Evolutionary conservation across 2,113 vertebrate genomes (phyloP).

Genomic region (Dinomys branickii): DNA sequence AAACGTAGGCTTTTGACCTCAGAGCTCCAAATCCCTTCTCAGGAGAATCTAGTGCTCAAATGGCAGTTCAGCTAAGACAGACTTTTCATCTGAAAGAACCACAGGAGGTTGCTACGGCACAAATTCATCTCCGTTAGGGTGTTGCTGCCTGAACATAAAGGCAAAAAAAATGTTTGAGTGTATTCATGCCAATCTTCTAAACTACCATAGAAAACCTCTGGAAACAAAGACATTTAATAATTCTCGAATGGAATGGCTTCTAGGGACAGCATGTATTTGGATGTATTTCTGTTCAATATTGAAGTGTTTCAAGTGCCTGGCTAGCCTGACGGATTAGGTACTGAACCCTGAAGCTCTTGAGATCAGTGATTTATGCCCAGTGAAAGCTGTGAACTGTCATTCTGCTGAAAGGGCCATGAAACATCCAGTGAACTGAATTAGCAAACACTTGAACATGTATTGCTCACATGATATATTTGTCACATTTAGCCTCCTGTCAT

Average conservation of each 20-base stretch:
- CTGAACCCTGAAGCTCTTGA: slow-evolving; percentile 75
- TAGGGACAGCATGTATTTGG: slow-evolving; percentile 77
- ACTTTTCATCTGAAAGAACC: slow-evolving; percentile 48
- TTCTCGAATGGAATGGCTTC: slow-evolving; percentile 69
- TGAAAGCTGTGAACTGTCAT: slow-evolving; percentile 79
- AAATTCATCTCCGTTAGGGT: slow-evolving; percentile 54
- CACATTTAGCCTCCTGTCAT: not conserved
- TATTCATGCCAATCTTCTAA: slow-evolving; percentile 60
- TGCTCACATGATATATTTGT: not conserved
- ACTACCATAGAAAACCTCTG: slow-evolving; percentile 45
- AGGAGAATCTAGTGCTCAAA: slow-evolving; percentile 20
- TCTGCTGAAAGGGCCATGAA: slow-evolving; percentile 49
- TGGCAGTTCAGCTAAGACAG: slow-evolving; percentile 51
- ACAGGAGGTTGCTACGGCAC: slow-evolving; percentile 20
- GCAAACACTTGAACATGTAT: slow-evolving; percentile 67
- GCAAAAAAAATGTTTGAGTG: slow-evolving; percentile 27
- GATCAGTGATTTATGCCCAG: slow-evolving; percentile 73
- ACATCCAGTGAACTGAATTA: slow-evolving; percentile 62
- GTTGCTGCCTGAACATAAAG: slow-evolving; percentile 42
- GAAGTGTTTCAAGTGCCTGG: slow-evolving; percentile 66
- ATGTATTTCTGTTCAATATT: slow-evolving; percentile 72
- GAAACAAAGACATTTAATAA: slow-evolving; percentile 70
- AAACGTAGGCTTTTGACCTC: slow-evolving; percentile 49
- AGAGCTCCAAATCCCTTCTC: slow-evolving; percentile 37
- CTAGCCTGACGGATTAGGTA: slow-evolving; percentile 76